A percentile compares a stretch with the other conserved stretches of the same genome.
Conservation (phyloP, 2,113 vertebrate genomes). For the Hemibagrus wyckioides region DNA sequence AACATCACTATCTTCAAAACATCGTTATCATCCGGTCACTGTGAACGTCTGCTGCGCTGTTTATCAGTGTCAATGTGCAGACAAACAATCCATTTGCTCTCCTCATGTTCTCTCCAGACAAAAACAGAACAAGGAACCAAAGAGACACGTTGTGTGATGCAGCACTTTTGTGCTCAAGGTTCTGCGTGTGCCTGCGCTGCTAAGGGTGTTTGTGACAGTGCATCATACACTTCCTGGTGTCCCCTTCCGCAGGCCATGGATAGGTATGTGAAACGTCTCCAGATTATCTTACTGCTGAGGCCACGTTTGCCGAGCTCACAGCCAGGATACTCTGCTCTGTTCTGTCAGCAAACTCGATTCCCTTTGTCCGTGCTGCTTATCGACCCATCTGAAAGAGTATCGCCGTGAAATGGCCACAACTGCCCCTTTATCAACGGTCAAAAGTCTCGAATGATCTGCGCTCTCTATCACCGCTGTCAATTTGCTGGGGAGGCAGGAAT, state of each 20-base stretch:
- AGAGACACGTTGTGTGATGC: not conserved
- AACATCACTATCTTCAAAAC: not conserved
- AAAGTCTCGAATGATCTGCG: conserved; percentile 38
- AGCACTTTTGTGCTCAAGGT: not conserved
- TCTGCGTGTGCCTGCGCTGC: not conserved
- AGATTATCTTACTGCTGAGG: conserved; percentile 59
- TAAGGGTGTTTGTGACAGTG: not conserved
- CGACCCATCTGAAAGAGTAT: conserved; percentile 51
- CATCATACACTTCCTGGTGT: conserved; percentile 27
- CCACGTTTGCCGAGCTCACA: conserved; percentile 23
- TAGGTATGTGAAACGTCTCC: conserved; percentile 44
- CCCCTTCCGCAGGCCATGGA: conserved; percentile 13
- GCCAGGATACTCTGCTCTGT: not conserved
- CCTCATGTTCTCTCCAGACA: conserved; percentile 10
- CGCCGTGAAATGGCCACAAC: conserved; percentile 37
- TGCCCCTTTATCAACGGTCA: conserved; percentile 34
- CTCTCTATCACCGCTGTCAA: not conserved
- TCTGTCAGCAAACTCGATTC: conserved; percentile 45
- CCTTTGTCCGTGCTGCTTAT: conserved; percentile 16
- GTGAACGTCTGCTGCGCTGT: not conserved
- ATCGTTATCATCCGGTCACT: not conserved
- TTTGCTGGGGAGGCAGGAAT: conserved; percentile 13
- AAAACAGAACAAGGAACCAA: conserved; percentile 21
- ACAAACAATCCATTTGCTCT: conserved; percentile 8
- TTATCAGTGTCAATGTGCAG: not conserved